Evolutionary conservation across 2,797 vertebrate genomes (phyloP).

Genomic region (Neosilurus hyrtlii): DNA sequence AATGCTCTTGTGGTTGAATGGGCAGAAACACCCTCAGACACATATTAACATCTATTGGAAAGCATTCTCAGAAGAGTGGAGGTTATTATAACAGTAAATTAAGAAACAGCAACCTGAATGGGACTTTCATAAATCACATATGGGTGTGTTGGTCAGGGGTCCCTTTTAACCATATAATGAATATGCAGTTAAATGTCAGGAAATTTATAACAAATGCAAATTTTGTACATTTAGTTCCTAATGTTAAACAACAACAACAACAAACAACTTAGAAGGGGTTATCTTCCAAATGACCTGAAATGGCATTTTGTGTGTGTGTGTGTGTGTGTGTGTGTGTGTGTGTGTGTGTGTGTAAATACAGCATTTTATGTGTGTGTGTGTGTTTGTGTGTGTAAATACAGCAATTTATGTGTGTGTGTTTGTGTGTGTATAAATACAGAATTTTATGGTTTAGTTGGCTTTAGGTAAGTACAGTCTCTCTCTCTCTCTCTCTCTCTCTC

Average conservation of each 20-base stretch:
- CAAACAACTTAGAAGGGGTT: background rate
- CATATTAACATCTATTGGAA: background rate
- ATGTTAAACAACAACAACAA: background rate
- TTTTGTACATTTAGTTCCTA: background rate
- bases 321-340: background rate
- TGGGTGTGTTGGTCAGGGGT: background rate
- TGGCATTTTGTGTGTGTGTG: background rate
- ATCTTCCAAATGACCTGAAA: background rate
- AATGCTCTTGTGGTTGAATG: background rate
- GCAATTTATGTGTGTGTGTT: no score
- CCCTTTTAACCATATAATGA: background rate
- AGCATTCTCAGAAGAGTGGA: background rate
- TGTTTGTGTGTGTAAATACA: slow-evolving; percentile 20
- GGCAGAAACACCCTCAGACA: background rate
- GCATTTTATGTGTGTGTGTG: background rate
- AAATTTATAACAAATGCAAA: background rate
- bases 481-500: no score
- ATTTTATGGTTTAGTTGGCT: background rate
- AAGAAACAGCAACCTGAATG: background rate
- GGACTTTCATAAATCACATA: background rate
- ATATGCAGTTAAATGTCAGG: background rate
- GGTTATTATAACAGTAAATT: background rate
- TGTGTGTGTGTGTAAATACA: background rate
- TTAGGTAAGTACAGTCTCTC: background rate
- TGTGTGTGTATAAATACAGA: background rate